Percentiles rank a stretch among this genome's conserved stretches.
Conservation (phyloP, 2,113 vertebrate species). For the Theristicus caerulescens region DNA sequence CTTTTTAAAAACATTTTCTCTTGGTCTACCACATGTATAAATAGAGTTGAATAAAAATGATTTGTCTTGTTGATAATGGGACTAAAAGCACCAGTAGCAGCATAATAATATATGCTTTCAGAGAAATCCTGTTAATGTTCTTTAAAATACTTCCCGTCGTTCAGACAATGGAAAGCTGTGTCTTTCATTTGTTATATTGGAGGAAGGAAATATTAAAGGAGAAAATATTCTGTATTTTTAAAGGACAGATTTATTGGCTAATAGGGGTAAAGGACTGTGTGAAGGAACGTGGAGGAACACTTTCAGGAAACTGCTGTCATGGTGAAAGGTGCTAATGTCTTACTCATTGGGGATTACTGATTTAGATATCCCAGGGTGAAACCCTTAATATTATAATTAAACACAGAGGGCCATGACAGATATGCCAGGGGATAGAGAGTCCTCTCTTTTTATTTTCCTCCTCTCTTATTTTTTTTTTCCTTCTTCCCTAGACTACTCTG, state of each 20-base stretch:
- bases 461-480: too few relatives aligned
- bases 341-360: not conserved
- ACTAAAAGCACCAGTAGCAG: slow-evolving; percentile 34
- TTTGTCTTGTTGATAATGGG: slow-evolving; percentile 37
- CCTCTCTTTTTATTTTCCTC: not conserved
- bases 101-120: not conserved
- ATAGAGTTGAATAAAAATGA: slow-evolving; percentile 50
- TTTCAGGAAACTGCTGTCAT: not conserved
- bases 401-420: not conserved
- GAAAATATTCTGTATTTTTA: not conserved
- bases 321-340: not conserved
- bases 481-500: not conserved
- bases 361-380: not conserved
- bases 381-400: not conserved
- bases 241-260: not conserved
- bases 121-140: not conserved
- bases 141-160: not conserved
- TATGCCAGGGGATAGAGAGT: not conserved
- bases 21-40: slow-evolving; percentile 42
- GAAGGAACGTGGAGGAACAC: not conserved
- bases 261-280: not conserved
- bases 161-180: not conserved
- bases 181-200: not conserved
- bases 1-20: slow-evolving; percentile 53
- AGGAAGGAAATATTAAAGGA: not conserved